phyloP scores from a whole-genome alignment of 1,140 invertebrate species.

The Zaprionus gabonicus region DNA sequence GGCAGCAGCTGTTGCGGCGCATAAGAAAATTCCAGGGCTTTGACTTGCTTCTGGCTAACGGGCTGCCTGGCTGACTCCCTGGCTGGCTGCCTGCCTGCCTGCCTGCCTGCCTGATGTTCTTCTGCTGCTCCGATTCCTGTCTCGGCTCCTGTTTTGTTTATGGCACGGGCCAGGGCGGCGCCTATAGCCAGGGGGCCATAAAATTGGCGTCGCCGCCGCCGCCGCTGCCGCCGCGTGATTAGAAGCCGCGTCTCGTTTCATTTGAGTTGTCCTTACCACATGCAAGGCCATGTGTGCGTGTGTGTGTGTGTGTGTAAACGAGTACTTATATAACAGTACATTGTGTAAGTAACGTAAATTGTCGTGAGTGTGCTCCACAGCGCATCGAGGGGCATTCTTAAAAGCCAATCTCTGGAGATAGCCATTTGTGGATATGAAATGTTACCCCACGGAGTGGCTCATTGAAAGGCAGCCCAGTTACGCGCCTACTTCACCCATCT shows the following conservation, averaged over 20 bases:
- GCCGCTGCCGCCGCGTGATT: constrained; percentile 54
- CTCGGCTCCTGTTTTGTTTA: constrained; percentile 53
- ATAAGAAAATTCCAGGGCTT: constrained; percentile 55
- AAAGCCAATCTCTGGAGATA: constrained; percentile 49
- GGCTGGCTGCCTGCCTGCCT: not conserved
- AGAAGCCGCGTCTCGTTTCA: constrained; percentile 61
- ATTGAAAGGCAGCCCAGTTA: not conserved
- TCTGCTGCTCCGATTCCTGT: not conserved
- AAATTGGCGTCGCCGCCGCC: constrained; percentile 57
- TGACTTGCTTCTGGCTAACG: constrained; percentile 19
- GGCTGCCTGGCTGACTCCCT: not conserved
- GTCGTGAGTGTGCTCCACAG: constrained; percentile 13
- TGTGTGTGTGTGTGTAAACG: constrained; percentile 5
- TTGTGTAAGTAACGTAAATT: constrained; percentile 43
- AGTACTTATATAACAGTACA: constrained; percentile 25
- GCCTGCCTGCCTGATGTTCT: not conserved
- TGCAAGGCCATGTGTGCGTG: constrained; percentile 15
- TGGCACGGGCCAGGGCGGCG: constrained; percentile 53
- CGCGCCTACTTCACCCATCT: not conserved
- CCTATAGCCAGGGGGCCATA: constrained; percentile 32
- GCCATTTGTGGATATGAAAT: constrained; percentile 46
- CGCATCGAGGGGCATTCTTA: constrained; percentile 41
- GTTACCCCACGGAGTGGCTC: constrained; percentile 35
- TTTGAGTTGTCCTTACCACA: constrained; percentile 56
- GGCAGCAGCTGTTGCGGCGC: constrained; percentile 67